phyloP scores from a whole-genome alignment of 2,797 vertebrate genomes.

The Oreochromis mossambicus region DNA sequence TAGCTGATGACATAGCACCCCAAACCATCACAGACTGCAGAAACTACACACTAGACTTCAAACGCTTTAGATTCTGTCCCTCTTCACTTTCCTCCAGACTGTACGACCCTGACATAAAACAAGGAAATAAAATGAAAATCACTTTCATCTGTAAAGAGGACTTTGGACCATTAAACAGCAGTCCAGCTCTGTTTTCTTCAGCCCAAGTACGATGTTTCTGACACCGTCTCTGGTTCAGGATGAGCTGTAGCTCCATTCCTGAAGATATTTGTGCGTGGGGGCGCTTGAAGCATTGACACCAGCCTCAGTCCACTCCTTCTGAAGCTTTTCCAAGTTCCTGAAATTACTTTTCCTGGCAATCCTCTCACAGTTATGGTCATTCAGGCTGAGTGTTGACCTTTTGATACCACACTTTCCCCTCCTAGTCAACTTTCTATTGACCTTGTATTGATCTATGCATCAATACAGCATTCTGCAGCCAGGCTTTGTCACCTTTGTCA shows the following conservation, averaged over 20 bases:
- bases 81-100: background rate
- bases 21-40: background rate
- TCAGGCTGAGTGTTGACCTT: background rate
- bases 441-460: background rate
- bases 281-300: background rate
- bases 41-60: background rate
- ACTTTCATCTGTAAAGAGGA: background rate
- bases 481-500: background rate
- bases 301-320: background rate
- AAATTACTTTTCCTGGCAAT: background rate
- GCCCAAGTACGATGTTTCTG: background rate
- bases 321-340: background rate
- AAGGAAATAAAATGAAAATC: background rate
- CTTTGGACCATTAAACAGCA: background rate
- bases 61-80: background rate
- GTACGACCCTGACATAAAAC: background rate
- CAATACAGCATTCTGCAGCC: background rate
- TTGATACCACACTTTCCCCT: background rate
- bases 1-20: background rate
- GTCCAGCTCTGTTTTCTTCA: background rate
- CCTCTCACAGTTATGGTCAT: fast-evolving
- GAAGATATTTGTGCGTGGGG: background rate
- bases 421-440: background rate
- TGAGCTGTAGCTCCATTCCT: background rate
- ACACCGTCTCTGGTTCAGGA: background rate